Conservation (phyloP, 2,888 invertebrate species). For the Cheilosia variabilis region DNA sequence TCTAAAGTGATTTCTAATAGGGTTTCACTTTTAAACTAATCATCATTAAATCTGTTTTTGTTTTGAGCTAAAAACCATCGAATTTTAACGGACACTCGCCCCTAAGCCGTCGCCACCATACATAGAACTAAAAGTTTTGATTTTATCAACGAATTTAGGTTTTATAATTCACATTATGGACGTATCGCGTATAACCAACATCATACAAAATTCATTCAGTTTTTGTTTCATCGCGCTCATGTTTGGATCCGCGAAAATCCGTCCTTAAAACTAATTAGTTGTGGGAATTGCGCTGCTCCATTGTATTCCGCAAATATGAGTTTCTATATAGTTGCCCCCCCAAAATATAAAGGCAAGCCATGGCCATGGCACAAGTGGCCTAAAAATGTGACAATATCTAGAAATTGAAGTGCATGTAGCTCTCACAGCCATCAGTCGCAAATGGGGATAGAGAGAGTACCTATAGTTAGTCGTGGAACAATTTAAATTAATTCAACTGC, state of each 20-base stretch:
- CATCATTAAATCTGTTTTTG: no score
- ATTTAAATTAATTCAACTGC: constrained; percentile 28
- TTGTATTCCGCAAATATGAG: constrained; percentile 5
- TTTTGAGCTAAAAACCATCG: no score
- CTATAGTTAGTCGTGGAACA: not conserved
- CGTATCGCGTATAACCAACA: no score
- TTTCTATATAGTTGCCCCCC: not conserved
- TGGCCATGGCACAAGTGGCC: not conserved
- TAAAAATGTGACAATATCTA: not conserved
- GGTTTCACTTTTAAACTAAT: no score
- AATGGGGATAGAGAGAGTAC: not conserved
- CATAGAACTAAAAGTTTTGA: no score
- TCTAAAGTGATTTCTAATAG: no score
- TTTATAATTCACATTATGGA: no score
- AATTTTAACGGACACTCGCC: no score
- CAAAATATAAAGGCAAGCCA: not conserved
- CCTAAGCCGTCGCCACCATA: no score
- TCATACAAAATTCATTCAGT: not conserved
- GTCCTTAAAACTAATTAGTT: constrained; percentile 30
- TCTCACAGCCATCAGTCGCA: no score
- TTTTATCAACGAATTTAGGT: no score
- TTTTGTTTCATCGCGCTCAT: not conserved
- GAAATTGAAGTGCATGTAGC: not conserved
- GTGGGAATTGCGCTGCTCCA: constrained; percentile 23
- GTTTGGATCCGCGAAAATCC: constrained; percentile 10